Percentiles rank a stretch among this genome's conserved stretches.
Evolutionary conservation across 2,888 invertebrate genomes (phyloP).

Genomic region (Drosophila austrosaltans): DNA sequence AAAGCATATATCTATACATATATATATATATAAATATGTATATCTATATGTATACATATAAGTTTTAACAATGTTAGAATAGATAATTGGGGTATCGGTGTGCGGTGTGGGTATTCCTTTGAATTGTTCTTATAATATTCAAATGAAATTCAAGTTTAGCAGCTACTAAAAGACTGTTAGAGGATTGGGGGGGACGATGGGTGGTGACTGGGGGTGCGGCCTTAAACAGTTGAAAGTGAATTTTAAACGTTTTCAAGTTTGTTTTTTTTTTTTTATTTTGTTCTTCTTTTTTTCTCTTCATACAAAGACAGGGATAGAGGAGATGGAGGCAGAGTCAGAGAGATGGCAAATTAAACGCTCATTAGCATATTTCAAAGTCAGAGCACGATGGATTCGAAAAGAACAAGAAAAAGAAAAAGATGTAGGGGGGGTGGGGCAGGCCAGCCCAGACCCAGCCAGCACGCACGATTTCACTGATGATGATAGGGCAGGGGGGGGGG

Average conservation of each 20-base stretch:
- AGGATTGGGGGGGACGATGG: no score
- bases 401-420: slow-evolving; percentile 7
- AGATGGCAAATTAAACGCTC: slow-evolving; percentile 65
- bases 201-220: slow-evolving; percentile 13
- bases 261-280: neutral
- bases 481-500: neutral
- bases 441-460: slow-evolving; percentile 4
- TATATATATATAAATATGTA: no score
- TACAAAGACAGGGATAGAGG: slow-evolving; percentile 4
- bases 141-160: slow-evolving; percentile 63
- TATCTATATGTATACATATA: no score
- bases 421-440: neutral
- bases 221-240: slow-evolving; percentile 61
- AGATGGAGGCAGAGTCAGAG: slow-evolving; percentile 18
- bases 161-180: slow-evolving; percentile 47
- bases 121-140: slow-evolving; percentile 33
- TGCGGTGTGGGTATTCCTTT: neutral
- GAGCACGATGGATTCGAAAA: slow-evolving; percentile 24
- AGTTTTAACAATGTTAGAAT: slow-evolving; percentile 26
- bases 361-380: slow-evolving; percentile 65
- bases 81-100: neutral
- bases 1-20: no score
- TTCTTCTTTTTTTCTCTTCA: slow-evolving; percentile 11
- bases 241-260: slow-evolving; percentile 56
- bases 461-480: slow-evolving; percentile 17